Percentiles rank a stretch among this genome's conserved stretches.
These are phyloP conservation scores for Salticus scenicus DNA, from an alignment of 2,888 invertebrate genomes.

Conservation along the genomic window DNA sequence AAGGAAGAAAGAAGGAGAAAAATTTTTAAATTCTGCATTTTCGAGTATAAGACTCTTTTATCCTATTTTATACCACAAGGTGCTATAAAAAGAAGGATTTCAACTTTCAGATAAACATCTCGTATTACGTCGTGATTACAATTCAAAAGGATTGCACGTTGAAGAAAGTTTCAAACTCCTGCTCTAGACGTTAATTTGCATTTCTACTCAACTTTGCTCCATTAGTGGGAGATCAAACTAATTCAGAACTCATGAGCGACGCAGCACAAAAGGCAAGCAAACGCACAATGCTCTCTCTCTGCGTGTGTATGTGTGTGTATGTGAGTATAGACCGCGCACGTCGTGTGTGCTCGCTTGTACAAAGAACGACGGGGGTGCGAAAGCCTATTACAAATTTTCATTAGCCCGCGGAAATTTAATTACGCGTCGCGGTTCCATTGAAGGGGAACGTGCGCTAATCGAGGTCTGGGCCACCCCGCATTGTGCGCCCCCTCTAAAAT, in stretches of 20 bases:
- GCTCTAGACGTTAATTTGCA: not conserved
- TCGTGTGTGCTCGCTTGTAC: not conserved
- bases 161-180: no score
- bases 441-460: conserved; percentile 43
- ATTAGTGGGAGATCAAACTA: not conserved
- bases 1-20: no score
- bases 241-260: not conserved
- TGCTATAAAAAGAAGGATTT: no score
- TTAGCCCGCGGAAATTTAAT: conserved; percentile 68
- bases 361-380: conserved; percentile 14
- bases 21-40: no score
- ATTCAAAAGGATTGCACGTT: no score
- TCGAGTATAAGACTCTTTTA: no score
- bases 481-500: conserved; percentile 48
- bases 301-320: not conserved
- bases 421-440: conserved; percentile 41
- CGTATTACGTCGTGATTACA: no score
- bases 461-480: conserved; percentile 21
- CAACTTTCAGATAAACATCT: no score
- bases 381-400: conserved; percentile 59
- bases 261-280: not conserved
- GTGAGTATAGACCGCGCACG: not conserved
- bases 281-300: not conserved
- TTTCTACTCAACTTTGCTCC: not conserved
- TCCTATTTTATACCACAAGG: no score